Base-by-base conservation (phyloP, 1,140 invertebrate species). In the Drosophila murphyi region DNA sequence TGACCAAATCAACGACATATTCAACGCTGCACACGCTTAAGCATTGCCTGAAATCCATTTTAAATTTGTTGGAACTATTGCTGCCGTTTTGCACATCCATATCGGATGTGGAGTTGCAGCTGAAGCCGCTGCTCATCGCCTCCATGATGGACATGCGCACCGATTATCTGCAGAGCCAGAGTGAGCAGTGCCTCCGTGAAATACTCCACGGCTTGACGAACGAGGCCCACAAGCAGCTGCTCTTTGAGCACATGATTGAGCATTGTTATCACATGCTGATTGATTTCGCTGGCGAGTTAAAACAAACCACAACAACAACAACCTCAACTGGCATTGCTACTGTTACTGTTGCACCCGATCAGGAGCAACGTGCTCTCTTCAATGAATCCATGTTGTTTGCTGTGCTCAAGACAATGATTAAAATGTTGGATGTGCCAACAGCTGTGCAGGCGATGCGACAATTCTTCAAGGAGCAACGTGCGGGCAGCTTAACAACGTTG, bases 391-490 rank as follows among this genome's bases (percentile, higher is more conserved):
- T 92, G 83, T 55, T 92, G 8, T 86, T 92, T 59, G 82, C 91
- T 0, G 80, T 92, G 29, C 63, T 92, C 82, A 63, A 96, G 73
- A 98, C 97, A 82, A 96, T 98, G 95, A 97, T 98, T 92, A 95
- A 95, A 72, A 94, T 97, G 55, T 86, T 98, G 6, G 97, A 98
- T 34, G 96, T 96, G 72, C 93, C 95, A 8, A 94, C 95, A 0
- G 97, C 97, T 0, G 94, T 96, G 50, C 94, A 95, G 79, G 97
- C 97, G 0, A 94, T 98, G 76, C 95, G 97, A 65, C 93, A 95
- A 69, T 97, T 98, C 78, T 98, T 98, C 69, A 94, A 94, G 2
- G 94, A 94, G 85, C 93, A 68, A 81, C 93, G 92, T 94, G 63
- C 94, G 90, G 92, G 94, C 91, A 94, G 95, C 91, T 91, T 97